Conservation (phyloP, 2,113 vertebrate genomes). For the Erythrolamprus reginae region DNA sequence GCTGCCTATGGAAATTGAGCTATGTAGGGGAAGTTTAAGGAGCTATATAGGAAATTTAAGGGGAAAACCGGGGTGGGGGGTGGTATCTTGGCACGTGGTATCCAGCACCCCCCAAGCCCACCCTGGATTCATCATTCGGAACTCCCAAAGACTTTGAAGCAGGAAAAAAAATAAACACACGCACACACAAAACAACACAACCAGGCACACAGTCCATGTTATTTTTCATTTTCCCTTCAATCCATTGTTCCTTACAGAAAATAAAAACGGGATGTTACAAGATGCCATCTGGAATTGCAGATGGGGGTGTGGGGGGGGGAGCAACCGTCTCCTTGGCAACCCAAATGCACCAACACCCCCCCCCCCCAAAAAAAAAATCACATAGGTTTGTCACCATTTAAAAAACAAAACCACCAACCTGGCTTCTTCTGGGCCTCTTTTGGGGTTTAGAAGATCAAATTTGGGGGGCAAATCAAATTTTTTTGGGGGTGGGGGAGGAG, state of each 20-base stretch:
- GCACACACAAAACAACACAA: neutral
- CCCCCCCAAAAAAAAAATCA: neutral
- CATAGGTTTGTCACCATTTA: neutral
- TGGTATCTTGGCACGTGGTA: neutral
- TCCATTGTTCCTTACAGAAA: constrained; percentile 50
- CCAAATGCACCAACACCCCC: neutral
- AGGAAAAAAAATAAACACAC: neutral
- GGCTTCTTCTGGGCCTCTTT: neutral
- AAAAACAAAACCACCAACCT: neutral
- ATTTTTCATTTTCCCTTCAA: neutral
- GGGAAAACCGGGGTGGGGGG: neutral
- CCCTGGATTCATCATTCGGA: neutral
- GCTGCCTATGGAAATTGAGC: neutral
- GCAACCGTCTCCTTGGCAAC: neutral
- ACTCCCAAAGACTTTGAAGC: neutral
- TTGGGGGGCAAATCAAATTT: too few species aligned
- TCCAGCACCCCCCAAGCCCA: neutral
- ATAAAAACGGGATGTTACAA: constrained; percentile 37
- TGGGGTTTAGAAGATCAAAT: neutral
- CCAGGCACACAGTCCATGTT: neutral
- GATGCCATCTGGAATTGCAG: constrained; percentile 15
- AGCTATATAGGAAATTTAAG: neutral
- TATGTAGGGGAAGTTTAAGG: too few species aligned
- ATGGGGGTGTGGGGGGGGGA: neutral
- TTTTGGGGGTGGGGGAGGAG: neutral